Conservation (phyloP, 1,140 invertebrate species). For the Drosophila kikkawai region DNA sequence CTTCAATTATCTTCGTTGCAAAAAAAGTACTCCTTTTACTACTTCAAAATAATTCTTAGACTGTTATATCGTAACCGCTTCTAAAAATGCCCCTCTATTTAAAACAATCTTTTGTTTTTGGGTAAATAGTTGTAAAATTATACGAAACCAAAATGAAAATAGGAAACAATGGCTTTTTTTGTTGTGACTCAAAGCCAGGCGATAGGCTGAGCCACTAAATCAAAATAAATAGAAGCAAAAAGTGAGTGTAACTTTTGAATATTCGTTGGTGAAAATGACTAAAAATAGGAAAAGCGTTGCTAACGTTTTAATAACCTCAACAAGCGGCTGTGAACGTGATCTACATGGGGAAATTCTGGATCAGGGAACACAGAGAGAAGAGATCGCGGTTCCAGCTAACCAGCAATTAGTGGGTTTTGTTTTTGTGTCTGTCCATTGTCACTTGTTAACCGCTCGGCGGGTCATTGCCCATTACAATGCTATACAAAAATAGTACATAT, state of each 20-base stretch:
- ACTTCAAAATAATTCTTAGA: too few species aligned
- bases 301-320: constrained; percentile 7
- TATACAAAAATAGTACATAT: constrained; percentile 12
- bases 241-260: constrained; percentile 11
- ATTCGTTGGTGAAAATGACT: constrained; percentile 8
- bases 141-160: constrained; percentile 46
- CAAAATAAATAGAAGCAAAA: not conserved
- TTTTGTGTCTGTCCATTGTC: constrained; percentile 41
- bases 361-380: constrained; percentile 13
- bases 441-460: constrained; percentile 50
- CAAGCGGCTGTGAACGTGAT: constrained; percentile 14
- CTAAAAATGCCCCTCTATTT: too few species aligned
- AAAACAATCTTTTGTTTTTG: not conserved
- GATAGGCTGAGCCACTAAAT: not conserved
- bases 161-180: constrained; percentile 34
- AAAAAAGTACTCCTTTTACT: too few species aligned
- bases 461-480: constrained; percentile 64
- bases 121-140: not conserved
- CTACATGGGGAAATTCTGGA: constrained; percentile 14
- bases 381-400: constrained; percentile 22
- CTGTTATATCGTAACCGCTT: too few species aligned
- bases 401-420: constrained; percentile 41
- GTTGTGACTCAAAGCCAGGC: not conserved
- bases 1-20: too few species aligned
- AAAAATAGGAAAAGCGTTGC: constrained; percentile 15